phyloP scores from a whole-genome alignment of 64 coral and sea anemone genomes.

The Stichodactyla mertensii region DNA sequence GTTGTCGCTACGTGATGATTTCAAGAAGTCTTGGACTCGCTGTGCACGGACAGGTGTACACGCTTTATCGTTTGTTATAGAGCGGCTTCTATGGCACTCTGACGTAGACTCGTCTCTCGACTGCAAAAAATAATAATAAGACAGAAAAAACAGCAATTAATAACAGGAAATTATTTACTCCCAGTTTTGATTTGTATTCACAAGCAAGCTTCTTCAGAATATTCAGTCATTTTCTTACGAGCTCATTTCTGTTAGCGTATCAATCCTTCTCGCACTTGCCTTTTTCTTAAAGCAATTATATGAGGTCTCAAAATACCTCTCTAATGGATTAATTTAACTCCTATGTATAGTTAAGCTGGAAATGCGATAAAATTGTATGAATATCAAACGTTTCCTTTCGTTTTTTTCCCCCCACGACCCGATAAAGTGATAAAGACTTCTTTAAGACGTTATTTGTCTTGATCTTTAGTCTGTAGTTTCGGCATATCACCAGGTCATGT shows the following conservation, averaged over 20 bases:
- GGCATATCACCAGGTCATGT: no score
- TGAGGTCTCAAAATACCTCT: no score
- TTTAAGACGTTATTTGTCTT: neutral
- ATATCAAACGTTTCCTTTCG: no score
- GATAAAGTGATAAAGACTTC: no score
- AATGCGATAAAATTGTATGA: no score
- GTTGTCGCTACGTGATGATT: neutral
- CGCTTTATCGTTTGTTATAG: neutral
- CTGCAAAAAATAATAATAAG: neutral
- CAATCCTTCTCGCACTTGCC: no score
- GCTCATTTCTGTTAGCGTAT: no score
- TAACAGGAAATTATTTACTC: neutral
- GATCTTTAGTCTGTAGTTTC: neutral
- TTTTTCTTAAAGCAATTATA: no score
- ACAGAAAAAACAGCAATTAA: conserved; percentile 4
- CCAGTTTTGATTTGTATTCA: conserved; percentile 5
- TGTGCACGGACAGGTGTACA: neutral
- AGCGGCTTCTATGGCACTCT: neutral
- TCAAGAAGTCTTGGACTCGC: neutral
- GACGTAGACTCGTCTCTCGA: neutral
- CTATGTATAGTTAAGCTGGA: no score
- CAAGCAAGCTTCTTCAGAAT: neutral
- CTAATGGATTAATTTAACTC: no score
- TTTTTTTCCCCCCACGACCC: no score
- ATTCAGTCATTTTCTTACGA: neutral